Conservation (phyloP, 2,888 invertebrate genomes). For the Notodonta ziczac region DNA sequence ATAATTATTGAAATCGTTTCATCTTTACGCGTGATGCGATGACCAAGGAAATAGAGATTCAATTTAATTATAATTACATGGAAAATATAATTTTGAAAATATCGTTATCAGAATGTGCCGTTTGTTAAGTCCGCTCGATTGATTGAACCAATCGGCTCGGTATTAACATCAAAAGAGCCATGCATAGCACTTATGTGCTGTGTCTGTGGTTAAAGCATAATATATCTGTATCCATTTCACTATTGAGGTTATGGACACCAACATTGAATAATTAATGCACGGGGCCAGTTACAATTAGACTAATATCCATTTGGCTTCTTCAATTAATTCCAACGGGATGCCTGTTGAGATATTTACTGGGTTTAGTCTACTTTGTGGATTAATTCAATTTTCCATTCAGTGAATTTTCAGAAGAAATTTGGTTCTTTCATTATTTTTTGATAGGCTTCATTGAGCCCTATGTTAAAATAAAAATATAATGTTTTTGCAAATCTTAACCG, state of each 20-base stretch:
- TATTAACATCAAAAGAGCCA: constrained; percentile 37
- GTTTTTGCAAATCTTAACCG: background rate
- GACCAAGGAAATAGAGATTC: too few relatives aligned
- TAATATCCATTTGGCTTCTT: background rate
- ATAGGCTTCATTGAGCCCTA: too few relatives aligned
- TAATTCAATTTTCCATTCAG: too few relatives aligned
- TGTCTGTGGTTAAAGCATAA: background rate
- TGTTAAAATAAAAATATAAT: too few relatives aligned
- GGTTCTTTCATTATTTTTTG: too few relatives aligned
- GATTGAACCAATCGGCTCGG: constrained; percentile 28
- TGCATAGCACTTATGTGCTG: background rate
- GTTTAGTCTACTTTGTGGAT: background rate
- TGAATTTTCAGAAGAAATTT: too few relatives aligned
- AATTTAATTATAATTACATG: too few relatives aligned
- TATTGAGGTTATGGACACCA: constrained; percentile 11
- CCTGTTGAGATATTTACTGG: background rate
- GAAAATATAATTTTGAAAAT: too few relatives aligned
- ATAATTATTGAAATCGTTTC: constrained; percentile 4
- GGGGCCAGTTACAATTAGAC: constrained; percentile 4
- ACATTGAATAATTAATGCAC: constrained; percentile 29
- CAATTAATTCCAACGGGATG: background rate
- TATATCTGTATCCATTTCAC: constrained; percentile 24
- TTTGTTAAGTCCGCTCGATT: constrained; percentile 22
- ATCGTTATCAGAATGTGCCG: constrained; percentile 24
- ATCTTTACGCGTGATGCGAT: too few relatives aligned